A percentile compares a stretch with the other conserved stretches of the same genome.
Conservation (phyloP, 2,797 vertebrate species). For the Linurgus olivaceus region DNA sequence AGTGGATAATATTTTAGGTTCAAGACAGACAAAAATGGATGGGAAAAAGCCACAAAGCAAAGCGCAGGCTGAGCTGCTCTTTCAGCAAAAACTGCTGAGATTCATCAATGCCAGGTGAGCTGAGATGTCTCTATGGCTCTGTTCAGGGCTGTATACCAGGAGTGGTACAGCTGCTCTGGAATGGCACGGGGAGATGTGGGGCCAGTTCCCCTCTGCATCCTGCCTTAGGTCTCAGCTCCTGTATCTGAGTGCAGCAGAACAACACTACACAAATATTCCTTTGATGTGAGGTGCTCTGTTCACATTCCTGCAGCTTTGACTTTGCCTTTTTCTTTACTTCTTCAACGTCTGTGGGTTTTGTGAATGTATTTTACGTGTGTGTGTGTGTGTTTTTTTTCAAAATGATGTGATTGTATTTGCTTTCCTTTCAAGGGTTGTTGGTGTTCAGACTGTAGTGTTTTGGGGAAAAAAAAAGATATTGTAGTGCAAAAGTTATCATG, state of each 20-base stretch:
- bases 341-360: not conserved
- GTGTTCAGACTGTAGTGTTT: not conserved
- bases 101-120: not conserved
- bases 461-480: not conserved
- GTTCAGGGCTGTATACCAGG: not conserved
- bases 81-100: not conserved
- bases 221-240: not conserved
- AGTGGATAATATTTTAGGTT: not conserved
- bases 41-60: not conserved
- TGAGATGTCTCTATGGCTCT: not conserved
- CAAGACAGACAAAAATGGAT: not conserved
- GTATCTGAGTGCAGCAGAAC: not conserved
- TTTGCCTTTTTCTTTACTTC: not conserved
- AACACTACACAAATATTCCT: not conserved
- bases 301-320: not conserved
- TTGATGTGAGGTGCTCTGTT: not conserved
- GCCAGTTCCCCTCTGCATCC: not conserved
- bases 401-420: not conserved
- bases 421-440: not conserved
- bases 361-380: not conserved
- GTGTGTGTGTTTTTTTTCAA: not conserved
- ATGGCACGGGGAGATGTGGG: fast-evolving
- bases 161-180: not conserved
- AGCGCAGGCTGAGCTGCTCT: not conserved
- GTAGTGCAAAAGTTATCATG: not conserved